A percentile compares a stretch with the other conserved stretches of the same genome.
phyloP scores from a whole-genome alignment of 2,797 vertebrate genomes.

The Sarcophilus harrisii region DNA sequence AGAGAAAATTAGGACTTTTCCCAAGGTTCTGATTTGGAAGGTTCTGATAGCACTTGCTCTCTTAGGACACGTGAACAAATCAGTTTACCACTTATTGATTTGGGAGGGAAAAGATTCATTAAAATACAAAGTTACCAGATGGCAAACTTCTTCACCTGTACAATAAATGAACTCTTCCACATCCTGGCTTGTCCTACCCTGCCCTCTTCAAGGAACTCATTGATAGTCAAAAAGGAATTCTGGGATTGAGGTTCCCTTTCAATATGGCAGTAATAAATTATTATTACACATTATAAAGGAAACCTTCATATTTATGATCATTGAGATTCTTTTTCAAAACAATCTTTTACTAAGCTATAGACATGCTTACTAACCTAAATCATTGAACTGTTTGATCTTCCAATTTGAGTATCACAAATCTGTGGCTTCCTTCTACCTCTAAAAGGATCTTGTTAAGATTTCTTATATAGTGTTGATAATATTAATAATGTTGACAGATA shows the following conservation, averaged over 20 bases:
- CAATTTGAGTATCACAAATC: conserved; percentile 39
- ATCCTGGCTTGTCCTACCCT: background rate
- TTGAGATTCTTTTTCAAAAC: conserved; percentile 32
- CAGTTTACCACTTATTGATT: background rate
- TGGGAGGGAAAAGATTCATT: background rate
- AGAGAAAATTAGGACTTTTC: background rate
- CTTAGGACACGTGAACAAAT: background rate
- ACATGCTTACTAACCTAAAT: conserved; percentile 40
- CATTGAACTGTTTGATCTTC: conserved; percentile 18
- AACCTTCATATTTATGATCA: conserved; percentile 23
- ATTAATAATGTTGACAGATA: background rate
- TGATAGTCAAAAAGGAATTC: conserved; percentile 9
- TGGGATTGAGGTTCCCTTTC: conserved; percentile 3
- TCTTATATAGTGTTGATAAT: conserved; percentile 23
- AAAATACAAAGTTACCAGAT: background rate
- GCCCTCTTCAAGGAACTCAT: conserved; percentile 36
- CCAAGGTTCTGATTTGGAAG: background rate
- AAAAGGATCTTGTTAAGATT: conserved; percentile 16
- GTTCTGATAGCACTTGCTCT: background rate
- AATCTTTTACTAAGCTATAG: background rate
- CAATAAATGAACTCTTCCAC: background rate
- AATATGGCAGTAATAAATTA: conserved; percentile 8
- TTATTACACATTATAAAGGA: conserved; percentile 5
- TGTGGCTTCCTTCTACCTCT: conserved; percentile 26
- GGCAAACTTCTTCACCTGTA: background rate